Evolutionary conservation across 1,140 invertebrate species (phyloP).

Genomic region (Cyclina sinensis): DNA sequence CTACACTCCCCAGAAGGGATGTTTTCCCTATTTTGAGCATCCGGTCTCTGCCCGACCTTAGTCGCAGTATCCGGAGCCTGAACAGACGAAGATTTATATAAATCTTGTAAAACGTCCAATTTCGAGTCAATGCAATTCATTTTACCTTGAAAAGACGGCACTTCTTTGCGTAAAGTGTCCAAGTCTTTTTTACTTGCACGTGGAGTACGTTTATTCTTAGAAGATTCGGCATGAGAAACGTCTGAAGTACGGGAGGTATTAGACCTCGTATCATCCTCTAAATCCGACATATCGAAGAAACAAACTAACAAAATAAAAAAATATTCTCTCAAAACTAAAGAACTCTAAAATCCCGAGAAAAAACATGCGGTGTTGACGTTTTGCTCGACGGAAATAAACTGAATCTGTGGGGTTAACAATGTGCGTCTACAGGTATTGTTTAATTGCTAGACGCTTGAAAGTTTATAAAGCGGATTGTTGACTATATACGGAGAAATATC

Average conservation of each 20-base stretch:
- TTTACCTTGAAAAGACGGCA: conserved; percentile 1
- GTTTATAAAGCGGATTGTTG: no score
- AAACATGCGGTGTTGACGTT: conserved; percentile 13
- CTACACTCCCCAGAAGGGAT: neutral
- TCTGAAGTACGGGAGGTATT: neutral
- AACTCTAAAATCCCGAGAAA: neutral
- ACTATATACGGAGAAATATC: no score
- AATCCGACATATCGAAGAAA: neutral
- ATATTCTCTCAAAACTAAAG: neutral
- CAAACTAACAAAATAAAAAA: conserved; percentile 5
- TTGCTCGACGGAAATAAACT: conserved; percentile 1
- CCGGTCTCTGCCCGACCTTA: conserved; percentile 11
- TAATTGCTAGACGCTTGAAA: no score
- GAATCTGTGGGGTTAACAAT: no score
- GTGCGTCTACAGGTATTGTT: no score
- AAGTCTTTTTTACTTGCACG: conserved; percentile 18
- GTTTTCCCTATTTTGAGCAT: neutral
- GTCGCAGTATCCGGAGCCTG: neutral
- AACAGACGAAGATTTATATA: neutral
- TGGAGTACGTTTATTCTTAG: neutral
- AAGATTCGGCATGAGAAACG: neutral
- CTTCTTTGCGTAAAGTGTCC: neutral
- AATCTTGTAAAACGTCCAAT: conserved; percentile 1
- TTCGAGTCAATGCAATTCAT: conserved; percentile 34
- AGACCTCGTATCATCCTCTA: neutral